Evolutionary conservation across 2,888 invertebrate genomes (phyloP), one percentile per base, ranked within the genome.

Genomic region (Pachliopta kotzebuea): DNA sequence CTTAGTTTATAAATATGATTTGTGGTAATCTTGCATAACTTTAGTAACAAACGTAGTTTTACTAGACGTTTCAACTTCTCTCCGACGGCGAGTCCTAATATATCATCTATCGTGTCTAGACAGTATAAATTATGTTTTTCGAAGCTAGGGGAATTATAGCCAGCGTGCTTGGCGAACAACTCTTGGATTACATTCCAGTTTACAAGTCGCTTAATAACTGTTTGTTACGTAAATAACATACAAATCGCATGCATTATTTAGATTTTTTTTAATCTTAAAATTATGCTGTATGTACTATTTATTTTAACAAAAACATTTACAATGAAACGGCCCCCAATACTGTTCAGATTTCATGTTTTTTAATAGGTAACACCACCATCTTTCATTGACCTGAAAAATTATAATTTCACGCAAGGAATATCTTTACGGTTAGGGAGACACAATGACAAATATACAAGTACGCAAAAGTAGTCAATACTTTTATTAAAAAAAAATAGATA

Each of bases 91-190:
- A 65, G 58, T 70, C 70, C 69, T 73, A 73, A 74, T 74, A 73
- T 71, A 72, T 73, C 70, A 72, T 69, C 71, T 72, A 73, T 73
- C 71, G 69, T 71, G 75, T 76, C 75, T 76, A 76, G 75, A 76
- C 75, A 68, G 72, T 72, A 76, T 74, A 74, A 76, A 76, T 74
- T 76, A 71, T 69, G 71, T 74, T 73, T 72, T 68, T 72, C 69
- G 70, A 69, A 72, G 69, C 58, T 42, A 29, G 70, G 71, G 71
- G 71, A 71, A 67, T 72, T 71, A 72, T 71, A 72, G 69, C 68
- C 71, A 60, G 69, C 66, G 68, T 68, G 67, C 68, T 66, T 69
- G 57, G 63, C 60, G 55, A 49, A 62, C 58, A 26, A 62, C 50
- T 61, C 24, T 8, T 26, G 50, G 55, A 62, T 62, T 62, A 58